Evolutionary conservation across 1,140 invertebrate species (phyloP).

Genomic region (Melanaphis sacchari): DNA sequence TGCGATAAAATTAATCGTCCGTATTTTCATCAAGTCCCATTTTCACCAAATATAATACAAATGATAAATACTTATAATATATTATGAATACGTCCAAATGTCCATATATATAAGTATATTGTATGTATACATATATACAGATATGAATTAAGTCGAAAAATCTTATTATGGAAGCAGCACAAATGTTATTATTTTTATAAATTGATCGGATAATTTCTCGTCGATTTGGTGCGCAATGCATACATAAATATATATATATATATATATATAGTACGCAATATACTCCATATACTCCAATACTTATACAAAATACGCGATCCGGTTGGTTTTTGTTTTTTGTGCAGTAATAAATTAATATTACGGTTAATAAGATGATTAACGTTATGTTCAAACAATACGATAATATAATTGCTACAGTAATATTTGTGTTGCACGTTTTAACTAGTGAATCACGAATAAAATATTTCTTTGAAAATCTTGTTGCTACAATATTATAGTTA

Average conservation of each 20-base stretch:
- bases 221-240: background rate
- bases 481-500: too few species aligned
- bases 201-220: background rate
- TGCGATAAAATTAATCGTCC: background rate
- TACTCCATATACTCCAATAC: background rate
- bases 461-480: too few species aligned
- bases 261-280: background rate
- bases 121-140: background rate
- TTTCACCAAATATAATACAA: background rate
- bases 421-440: background rate
- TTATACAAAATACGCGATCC: background rate
- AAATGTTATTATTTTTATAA: constrained; percentile 11
- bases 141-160: background rate
- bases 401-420: background rate
- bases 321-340: background rate
- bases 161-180: background rate
- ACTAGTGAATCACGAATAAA: too few species aligned
- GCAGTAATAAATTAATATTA: background rate
- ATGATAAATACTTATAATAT: constrained; percentile 6
- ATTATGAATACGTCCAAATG: constrained; percentile 1
- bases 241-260: background rate
- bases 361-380: too few species aligned
- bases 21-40: background rate
- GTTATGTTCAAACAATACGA: background rate
- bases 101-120: background rate